A percentile compares a stretch with the other conserved stretches of the same genome.
These are phyloP conservation scores for Brachypalpus laphriformis DNA, from an alignment of 2,888 invertebrate genomes.

Conservation along the genomic window DNA sequence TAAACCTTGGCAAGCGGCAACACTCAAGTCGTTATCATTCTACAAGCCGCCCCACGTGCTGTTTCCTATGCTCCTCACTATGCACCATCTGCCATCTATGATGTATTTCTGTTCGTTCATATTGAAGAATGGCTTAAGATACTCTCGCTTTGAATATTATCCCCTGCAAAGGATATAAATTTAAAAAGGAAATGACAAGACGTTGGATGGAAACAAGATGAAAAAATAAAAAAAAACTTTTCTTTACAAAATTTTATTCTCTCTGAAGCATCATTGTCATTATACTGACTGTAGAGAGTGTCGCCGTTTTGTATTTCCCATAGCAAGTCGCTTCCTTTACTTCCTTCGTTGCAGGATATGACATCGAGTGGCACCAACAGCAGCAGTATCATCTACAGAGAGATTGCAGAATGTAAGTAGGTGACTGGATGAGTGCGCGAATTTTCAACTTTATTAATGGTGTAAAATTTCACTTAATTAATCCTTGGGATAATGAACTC, in stretches of 20 bases:
- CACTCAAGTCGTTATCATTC: too few relatives aligned
- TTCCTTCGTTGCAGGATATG: not conserved
- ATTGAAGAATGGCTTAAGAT: not conserved
- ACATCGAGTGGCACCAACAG: constrained; percentile 15
- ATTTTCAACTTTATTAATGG: constrained; percentile 61
- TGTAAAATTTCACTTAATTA: constrained; percentile 69
- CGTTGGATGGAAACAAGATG: not conserved
- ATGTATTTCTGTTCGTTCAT: not conserved
- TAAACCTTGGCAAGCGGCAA: too few relatives aligned
- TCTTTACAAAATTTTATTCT: not conserved
- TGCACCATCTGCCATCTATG: not conserved
- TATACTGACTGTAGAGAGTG: constrained; percentile 3
- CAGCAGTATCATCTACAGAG: not conserved
- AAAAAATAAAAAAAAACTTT: not conserved
- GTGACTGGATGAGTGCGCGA: constrained; percentile 51
- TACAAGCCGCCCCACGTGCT: too few relatives aligned
- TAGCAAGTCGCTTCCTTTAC: constrained; percentile 5
- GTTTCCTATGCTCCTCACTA: not conserved
- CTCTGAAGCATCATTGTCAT: constrained; percentile 18
- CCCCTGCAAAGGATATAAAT: not conserved
- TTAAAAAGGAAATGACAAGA: constrained; percentile 23
- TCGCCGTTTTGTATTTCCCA: constrained; percentile 27
- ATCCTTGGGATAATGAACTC: constrained; percentile 58
- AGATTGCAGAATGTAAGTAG: constrained; percentile 21
- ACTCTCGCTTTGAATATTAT: not conserved